These are phyloP conservation scores for Habropoda laboriosa DNA, from an alignment of 1,140 invertebrate genomes.

Conservation along the genomic window DNA sequence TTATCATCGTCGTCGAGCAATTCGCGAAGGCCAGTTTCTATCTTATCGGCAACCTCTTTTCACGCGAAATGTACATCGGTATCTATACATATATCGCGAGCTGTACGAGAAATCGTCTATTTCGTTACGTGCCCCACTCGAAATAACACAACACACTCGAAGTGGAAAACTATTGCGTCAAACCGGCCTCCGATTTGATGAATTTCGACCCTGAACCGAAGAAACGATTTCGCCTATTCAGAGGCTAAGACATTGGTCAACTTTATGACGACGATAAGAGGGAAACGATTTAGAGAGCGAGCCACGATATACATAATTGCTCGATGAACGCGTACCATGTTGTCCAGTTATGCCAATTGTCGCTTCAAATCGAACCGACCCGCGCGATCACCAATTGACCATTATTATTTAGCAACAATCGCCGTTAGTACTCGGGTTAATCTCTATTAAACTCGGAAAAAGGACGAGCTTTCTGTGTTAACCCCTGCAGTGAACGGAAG, in stretches of 20 bases:
- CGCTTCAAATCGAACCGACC: slow-evolving; percentile 47
- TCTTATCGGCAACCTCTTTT: neutral
- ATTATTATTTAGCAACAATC: slow-evolving; percentile 30
- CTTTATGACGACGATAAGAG: slow-evolving; percentile 11
- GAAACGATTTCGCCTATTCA: neutral
- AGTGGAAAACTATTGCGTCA: no score
- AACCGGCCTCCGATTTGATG: neutral
- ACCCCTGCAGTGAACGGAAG: neutral
- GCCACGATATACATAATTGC: slow-evolving; percentile 36
- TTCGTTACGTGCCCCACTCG: neutral
- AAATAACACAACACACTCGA: neutral
- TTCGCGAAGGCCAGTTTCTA: no score
- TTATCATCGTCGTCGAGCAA: no score
- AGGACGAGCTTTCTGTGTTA: neutral
- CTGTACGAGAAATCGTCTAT: neutral
- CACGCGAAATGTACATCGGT: no score
- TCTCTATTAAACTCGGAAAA: slow-evolving; percentile 16
- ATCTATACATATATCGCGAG: neutral
- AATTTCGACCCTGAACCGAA: neutral
- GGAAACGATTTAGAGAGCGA: slow-evolving; percentile 14
- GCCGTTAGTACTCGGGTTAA: slow-evolving; percentile 41
- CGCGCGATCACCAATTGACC: slow-evolving; percentile 19
- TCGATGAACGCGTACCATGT: slow-evolving; percentile 7
- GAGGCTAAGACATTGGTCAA: neutral
- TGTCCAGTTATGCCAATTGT: slow-evolving; percentile 42